A percentile compares a stretch with the other conserved stretches of the same genome.
phyloP scores from a whole-genome alignment of 2,888 invertebrate species.

The Cephonodes hylas region DNA sequence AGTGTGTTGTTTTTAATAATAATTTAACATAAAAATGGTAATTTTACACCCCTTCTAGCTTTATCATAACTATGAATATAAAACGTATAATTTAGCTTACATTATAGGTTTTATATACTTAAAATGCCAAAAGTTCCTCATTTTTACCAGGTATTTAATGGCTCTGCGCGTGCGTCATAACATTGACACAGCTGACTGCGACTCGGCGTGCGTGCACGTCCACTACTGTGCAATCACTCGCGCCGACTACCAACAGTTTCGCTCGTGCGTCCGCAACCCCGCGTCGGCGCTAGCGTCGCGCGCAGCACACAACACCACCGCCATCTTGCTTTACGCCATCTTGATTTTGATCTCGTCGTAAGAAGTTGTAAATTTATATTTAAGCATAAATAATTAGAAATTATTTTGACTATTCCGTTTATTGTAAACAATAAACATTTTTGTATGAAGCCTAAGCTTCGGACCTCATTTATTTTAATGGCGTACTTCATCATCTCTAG shows the following conservation, averaged over 20 bases:
- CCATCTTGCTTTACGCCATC: slow-evolving; percentile 69
- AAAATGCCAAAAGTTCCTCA: slow-evolving; percentile 2
- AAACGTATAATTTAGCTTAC: too few species aligned
- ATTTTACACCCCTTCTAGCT: too few species aligned
- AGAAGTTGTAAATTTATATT: slow-evolving; percentile 12
- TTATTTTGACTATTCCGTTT: slow-evolving; percentile 1
- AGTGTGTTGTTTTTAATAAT: too few species aligned
- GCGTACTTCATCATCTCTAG: slow-evolving; percentile 9
- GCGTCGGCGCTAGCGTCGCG: slow-evolving; percentile 87
- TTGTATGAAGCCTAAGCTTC: background rate
- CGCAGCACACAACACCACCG: slow-evolving; percentile 67
- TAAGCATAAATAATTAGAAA: background rate
- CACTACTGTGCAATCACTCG: slow-evolving; percentile 95
- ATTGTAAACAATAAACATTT: slow-evolving; percentile 9
- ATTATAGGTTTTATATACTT: too few species aligned
- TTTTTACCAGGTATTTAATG: slow-evolving; percentile 83
- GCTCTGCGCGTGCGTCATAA: slow-evolving; percentile 88
- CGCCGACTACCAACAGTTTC: slow-evolving; percentile 90
- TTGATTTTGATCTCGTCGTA: slow-evolving; percentile 60
- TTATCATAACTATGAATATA: too few species aligned
- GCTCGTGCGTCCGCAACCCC: slow-evolving; percentile 89
- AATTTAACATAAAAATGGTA: too few species aligned
- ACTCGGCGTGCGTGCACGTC: slow-evolving; percentile 87
- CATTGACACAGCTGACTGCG: slow-evolving; percentile 80
- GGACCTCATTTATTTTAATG: slow-evolving; percentile 3